Evolutionary conservation across 2,113 vertebrate species (phyloP), one percentile per base, ranked within the genome.

Genomic region (Anas platyrhynchos): DNA sequence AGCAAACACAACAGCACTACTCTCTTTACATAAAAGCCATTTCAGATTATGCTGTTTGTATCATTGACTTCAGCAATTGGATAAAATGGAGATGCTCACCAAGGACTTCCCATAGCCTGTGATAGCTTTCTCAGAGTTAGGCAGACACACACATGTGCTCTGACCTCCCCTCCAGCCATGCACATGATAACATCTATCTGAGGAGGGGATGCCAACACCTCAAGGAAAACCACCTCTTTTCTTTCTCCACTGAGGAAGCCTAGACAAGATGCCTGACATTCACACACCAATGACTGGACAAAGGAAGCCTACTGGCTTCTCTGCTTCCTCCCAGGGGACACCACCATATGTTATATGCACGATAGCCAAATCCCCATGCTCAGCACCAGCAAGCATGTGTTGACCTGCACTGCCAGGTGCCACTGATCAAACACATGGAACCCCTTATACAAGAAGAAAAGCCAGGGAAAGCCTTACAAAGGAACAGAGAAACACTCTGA

Each of bases 391-490:
- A 34, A 14, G 26, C 4, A 44, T 14, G 52, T 14, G 13, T 20
- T 61, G 22, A 69, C 29, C 25, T 10, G 7, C 6, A 4, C 29
- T 65, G 56, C 10, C 0, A 0, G 7, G 31, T 69, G 32, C 36
- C 0, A 0, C 16, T 34, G 78, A 43, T 50, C n/a, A 81, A 62
- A 81, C 38, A 44, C 11, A 36, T 41, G 20, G 8, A 81, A 13
- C 13, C 26, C 31, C 23, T 44, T 43, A 31, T 56, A 31, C 23
- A 72, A 76, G 52, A 71, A 54, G 58, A 43, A 4, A 10, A 5
- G 13, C 32, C 18, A n/a, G 22, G 15, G 17, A 56, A 55, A 66
- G 18, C 9, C 21, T 54, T 9, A 55, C 9, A 81, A 84, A 91
- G 6, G 21, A 84, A 75, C 25, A 54, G 32, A 61, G 31, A 83